A percentile compares a stretch with the other conserved stretches of the same genome.
Conservation (phyloP, 2,888 invertebrate species). For the Polyommatus icarus region DNA sequence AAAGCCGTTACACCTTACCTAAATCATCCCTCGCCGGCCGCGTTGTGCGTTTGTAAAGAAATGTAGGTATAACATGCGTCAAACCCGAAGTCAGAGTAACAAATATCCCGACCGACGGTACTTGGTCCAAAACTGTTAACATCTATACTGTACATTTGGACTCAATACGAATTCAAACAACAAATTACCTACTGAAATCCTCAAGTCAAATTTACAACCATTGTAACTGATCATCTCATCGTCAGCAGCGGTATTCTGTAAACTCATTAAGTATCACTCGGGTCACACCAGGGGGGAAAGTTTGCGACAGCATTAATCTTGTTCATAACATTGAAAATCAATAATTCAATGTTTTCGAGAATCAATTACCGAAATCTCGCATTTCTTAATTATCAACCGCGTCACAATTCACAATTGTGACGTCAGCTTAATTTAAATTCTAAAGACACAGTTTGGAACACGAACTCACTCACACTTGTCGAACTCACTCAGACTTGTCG, state of each 20-base stretch:
- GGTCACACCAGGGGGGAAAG: not conserved
- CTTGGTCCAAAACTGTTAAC: conserved; percentile 69
- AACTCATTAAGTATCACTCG: not conserved
- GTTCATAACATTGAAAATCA: not conserved
- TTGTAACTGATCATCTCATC: conserved; percentile 30
- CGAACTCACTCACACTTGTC: not conserved
- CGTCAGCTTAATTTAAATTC: not conserved
- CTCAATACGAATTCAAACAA: conserved; percentile 33
- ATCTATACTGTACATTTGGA: conserved; percentile 33
- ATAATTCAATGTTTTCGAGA: not conserved
- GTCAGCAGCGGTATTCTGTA: conserved; percentile 1
- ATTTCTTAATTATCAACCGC: not conserved
- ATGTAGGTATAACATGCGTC: conserved; percentile 34
- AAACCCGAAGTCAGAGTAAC: conserved; percentile 40
- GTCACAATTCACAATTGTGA: not conserved
- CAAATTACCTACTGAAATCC: conserved; percentile 32
- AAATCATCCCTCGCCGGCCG: conserved; percentile 2
- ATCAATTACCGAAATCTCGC: not conserved
- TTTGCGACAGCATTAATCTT: not conserved
- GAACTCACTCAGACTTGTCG: not conserved
- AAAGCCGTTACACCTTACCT: not conserved
- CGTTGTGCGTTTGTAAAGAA: not conserved
- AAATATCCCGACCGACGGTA: conserved; percentile 63
- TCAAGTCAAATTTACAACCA: conserved; percentile 38
- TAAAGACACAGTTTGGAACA: not conserved